phyloP scores from a whole-genome alignment of 2,888 invertebrate genomes.

The Phengaris alcon region DNA sequence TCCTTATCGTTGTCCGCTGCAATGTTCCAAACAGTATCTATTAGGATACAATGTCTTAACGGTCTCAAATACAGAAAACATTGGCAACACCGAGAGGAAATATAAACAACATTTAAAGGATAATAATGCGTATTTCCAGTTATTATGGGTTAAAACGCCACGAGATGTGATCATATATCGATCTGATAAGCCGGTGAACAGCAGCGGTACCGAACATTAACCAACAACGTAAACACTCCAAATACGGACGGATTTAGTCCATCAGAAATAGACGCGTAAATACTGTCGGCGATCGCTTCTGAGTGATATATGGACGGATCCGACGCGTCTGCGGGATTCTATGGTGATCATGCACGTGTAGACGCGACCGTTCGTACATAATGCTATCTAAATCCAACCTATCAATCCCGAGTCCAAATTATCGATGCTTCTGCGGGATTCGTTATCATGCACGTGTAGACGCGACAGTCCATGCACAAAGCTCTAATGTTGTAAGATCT shows the following conservation, averaged over 20 bases:
- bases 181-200: slow-evolving; percentile 40
- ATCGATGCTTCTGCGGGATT: too few relatives aligned
- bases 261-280: slow-evolving; percentile 63
- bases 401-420: neutral
- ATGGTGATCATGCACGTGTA: slow-evolving; percentile 40
- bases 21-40: slow-evolving; percentile 17
- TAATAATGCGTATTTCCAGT: slow-evolving; percentile 22
- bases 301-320: slow-evolving; percentile 68
- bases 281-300: slow-evolving; percentile 57
- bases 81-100: slow-evolving; percentile 21
- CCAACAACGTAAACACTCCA: slow-evolving; percentile 60
- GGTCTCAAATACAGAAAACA: slow-evolving; percentile 18
- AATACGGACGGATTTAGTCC: slow-evolving; percentile 62
- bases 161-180: neutral
- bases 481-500: too few relatives aligned
- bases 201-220: slow-evolving; percentile 50
- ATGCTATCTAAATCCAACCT: neutral
- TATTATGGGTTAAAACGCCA: neutral
- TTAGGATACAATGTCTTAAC: slow-evolving; percentile 21
- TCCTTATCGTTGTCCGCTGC: slow-evolving; percentile 14
- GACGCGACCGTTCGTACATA: slow-evolving; percentile 24
- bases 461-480: too few relatives aligned
- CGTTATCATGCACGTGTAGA: too few relatives aligned
- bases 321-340: slow-evolving; percentile 51
- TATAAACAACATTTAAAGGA: neutral